Conservation (phyloP, 2,888 invertebrate genomes). For the Ectobius pallidus region DNA sequence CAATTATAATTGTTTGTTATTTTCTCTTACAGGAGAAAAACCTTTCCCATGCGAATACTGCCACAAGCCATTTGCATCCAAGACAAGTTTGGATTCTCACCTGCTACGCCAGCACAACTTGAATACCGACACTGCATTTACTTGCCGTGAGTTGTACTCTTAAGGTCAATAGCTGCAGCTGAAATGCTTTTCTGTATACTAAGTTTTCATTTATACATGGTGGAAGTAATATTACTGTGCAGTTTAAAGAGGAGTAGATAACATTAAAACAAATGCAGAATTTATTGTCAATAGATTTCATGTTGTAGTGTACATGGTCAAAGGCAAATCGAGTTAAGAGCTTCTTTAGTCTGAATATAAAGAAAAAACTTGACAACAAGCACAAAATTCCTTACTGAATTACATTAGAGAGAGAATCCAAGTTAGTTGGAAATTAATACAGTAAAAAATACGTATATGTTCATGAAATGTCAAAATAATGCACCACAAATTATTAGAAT, state of each 20-base stretch:
- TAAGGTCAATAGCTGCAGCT: no score
- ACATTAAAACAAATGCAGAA: neutral
- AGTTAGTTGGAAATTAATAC: no score
- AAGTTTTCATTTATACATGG: neutral
- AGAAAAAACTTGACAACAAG: no score
- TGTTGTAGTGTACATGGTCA: no score
- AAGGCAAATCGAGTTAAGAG: no score
- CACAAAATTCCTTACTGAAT: no score
- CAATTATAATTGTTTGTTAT: neutral
- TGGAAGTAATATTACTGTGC: neutral
- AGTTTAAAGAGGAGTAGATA: no score
- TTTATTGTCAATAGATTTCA: neutral
- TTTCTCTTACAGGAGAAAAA: slow-evolving; percentile 15
- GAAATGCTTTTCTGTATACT: neutral
- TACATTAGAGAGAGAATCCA: no score
- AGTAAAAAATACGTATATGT: no score
- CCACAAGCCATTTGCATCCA: slow-evolving; percentile 32
- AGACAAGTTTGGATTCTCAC: slow-evolving; percentile 30
- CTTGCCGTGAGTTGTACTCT: slow-evolving; percentile 31
- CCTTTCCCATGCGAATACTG: slow-evolving; percentile 27
- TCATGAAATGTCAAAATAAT: no score
- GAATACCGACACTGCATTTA: slow-evolving; percentile 32
- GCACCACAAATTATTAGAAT: no score
- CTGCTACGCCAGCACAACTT: slow-evolving; percentile 31
- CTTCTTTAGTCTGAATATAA: no score